Percentiles rank a stretch among this genome's conserved stretches.
Conservation (phyloP, 2,888 invertebrate genomes). For the Macrosoma leucophasiata region DNA sequence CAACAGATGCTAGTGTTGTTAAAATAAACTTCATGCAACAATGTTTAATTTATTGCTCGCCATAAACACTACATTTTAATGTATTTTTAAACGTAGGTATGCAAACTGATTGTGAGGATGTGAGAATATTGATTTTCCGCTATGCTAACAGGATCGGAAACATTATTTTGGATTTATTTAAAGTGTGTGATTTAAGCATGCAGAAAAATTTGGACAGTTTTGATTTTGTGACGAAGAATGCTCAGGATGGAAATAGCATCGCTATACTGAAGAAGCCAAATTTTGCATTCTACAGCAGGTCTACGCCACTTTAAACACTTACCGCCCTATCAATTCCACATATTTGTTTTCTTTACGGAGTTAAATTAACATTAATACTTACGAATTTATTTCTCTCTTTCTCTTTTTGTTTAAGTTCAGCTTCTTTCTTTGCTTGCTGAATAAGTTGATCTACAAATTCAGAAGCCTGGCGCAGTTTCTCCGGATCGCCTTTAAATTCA, state of each 20-base stretch:
- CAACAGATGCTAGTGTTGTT: too few relatives aligned
- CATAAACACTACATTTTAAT: too few relatives aligned
- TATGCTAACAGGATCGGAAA: conserved; percentile 5
- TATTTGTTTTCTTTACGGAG: conserved; percentile 51
- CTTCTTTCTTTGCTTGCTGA: conserved; percentile 77
- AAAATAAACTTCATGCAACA: too few relatives aligned
- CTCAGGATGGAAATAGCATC: conserved; percentile 25
- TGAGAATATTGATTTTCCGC: conserved; percentile 9
- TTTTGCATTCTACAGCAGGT: conserved; percentile 54
- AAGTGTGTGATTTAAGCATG: conserved; percentile 26
- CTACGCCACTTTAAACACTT: conserved; percentile 60
- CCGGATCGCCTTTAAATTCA: conserved; percentile 76
- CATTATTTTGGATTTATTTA: conserved; percentile 4
- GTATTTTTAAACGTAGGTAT: too few relatives aligned
- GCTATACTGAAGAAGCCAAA: conserved; percentile 56
- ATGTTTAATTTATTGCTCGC: too few relatives aligned
- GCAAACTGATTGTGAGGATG: too few relatives aligned
- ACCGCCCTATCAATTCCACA: conserved; percentile 68
- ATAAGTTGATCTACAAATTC: conserved; percentile 78
- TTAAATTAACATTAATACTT: conserved; percentile 72
- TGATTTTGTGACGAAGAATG: conserved; percentile 11
- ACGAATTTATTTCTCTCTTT: conserved; percentile 76
- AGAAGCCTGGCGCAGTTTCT: conserved; percentile 73
- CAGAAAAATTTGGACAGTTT: conserved; percentile 20
- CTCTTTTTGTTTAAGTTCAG: conserved; percentile 72